Percentiles rank a stretch among this genome's conserved stretches.
Conservation (phyloP, 2,113 vertebrate species). For the Oncorhynchus kisutch region DNA sequence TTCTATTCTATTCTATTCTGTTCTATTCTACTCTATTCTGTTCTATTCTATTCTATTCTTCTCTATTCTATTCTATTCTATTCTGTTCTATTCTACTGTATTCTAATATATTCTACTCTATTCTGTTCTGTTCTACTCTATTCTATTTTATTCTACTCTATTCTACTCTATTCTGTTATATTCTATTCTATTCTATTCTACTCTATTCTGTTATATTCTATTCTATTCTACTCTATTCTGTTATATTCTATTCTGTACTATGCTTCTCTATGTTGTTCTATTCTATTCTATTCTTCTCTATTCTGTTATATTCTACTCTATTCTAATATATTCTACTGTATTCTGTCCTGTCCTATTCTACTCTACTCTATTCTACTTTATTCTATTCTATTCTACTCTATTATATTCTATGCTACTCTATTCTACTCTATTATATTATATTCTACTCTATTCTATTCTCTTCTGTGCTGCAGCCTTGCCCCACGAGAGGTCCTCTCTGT, state of each 20-base stretch:
- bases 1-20: too few species aligned
- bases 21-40: too few species aligned
- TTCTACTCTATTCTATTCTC: too few species aligned
- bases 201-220: accelerated
- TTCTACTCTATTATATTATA: too few species aligned
- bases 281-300: accelerated
- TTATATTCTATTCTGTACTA: too few species aligned
- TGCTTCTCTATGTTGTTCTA: accelerated
- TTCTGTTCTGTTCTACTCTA: too few species aligned
- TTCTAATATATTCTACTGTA: accelerated
- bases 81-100: accelerated
- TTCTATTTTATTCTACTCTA: accelerated
- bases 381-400: too few species aligned
- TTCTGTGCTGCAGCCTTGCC: background rate
- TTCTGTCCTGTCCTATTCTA: accelerated
- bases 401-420: accelerated
- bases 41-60: too few species aligned
- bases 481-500: background rate
- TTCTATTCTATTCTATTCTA: too few species aligned
- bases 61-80: too few species aligned
- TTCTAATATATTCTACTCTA: too few species aligned
- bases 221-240: accelerated
- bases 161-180: accelerated
- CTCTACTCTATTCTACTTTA: accelerated
- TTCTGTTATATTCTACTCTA: accelerated